Percentiles rank a stretch among this genome's conserved stretches.
These are phyloP conservation scores for Lepeophtheirus salmonis DNA, from an alignment of 1,140 invertebrate species.

Conservation along the genomic window DNA sequence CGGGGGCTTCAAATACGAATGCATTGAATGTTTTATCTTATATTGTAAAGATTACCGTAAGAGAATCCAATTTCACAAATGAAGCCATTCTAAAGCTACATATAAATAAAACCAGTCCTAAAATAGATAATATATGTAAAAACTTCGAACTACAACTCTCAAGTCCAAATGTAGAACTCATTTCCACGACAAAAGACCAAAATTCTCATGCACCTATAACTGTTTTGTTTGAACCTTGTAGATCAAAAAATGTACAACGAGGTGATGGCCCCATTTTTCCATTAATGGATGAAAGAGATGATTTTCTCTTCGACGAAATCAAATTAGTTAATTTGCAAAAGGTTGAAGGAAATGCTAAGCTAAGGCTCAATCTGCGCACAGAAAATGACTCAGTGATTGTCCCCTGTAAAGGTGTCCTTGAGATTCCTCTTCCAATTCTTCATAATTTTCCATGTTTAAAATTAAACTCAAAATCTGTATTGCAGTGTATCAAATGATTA, in stretches of 20 bases:
- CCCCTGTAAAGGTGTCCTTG: not conserved
- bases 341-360: not conserved
- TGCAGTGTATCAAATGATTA: no score
- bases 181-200: not conserved
- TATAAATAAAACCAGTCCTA: not conserved
- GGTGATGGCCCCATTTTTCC: not conserved
- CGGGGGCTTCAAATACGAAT: not conserved
- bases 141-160: not conserved
- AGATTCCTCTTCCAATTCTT: not conserved
- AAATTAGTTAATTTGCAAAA: not conserved
- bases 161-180: not conserved
- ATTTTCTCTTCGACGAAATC: no score
- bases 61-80: slow-evolving; percentile 2
- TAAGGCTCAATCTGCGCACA: not conserved
- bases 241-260: not conserved
- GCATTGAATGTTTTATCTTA: not conserved
- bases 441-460: not conserved
- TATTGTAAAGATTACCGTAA: not conserved
- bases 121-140: not conserved
- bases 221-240: not conserved
- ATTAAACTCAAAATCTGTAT: no score
- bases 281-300: not conserved
- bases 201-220: not conserved
- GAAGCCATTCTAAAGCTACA: not conserved
- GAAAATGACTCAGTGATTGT: not conserved